Conservation (phyloP, 2,888 invertebrate species). For the Agapostemon virescens region DNA sequence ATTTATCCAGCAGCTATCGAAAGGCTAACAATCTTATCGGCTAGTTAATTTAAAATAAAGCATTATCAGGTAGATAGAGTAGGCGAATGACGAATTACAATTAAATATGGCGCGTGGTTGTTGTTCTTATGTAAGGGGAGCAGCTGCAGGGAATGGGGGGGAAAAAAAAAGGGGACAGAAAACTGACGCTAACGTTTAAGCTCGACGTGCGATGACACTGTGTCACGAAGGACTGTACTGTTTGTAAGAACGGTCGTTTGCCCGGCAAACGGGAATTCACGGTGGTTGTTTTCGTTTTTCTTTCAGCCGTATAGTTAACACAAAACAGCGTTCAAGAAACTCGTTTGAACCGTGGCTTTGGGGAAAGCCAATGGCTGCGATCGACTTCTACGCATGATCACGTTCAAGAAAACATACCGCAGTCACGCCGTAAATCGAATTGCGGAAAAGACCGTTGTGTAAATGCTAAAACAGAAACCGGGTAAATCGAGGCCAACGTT, state of each 20-base stretch:
- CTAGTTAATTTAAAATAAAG: too few relatives aligned
- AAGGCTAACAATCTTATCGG: neutral
- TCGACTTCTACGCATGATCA: constrained; percentile 58
- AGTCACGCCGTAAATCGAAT: constrained; percentile 39
- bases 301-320: neutral
- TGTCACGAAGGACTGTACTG: neutral
- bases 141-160: neutral
- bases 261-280: neutral
- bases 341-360: constrained; percentile 10
- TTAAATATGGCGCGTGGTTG: neutral
- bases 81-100: neutral
- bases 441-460: constrained; percentile 25
- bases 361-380: constrained; percentile 14
- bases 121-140: constrained; percentile 13
- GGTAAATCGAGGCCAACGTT: neutral
- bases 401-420: constrained; percentile 46
- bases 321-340: constrained; percentile 13
- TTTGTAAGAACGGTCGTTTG: neutral
- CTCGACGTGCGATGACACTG: neutral
- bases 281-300: neutral
- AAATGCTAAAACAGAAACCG: constrained; percentile 11
- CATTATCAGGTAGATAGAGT: neutral
- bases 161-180: neutral
- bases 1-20: neutral
- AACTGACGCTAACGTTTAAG: neutral